Percentiles rank a stretch among this genome's conserved stretches.
Conservation (phyloP, 2,888 invertebrate species). For the Parnassius glacialis region DNA sequence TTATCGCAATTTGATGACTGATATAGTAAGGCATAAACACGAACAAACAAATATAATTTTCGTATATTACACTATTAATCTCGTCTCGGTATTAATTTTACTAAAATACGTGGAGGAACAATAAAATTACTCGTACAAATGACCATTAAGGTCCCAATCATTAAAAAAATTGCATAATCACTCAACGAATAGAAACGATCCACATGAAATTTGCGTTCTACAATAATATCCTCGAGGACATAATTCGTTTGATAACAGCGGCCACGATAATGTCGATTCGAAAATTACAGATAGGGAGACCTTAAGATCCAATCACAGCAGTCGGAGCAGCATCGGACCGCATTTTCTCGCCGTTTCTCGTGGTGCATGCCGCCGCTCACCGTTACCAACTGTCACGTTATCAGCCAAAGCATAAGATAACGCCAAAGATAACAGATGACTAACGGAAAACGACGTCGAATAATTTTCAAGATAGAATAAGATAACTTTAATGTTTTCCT, state of each 20-base stretch:
- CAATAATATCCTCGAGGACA: not conserved
- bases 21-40: too few species aligned
- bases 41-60: too few species aligned
- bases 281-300: constrained; percentile 20
- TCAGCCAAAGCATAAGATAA: constrained; percentile 52
- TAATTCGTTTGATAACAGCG: not conserved
- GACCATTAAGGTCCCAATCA: too few species aligned
- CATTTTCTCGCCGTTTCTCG: constrained; percentile 4
- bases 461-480: constrained; percentile 33
- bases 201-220: too few species aligned
- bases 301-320: constrained; percentile 35
- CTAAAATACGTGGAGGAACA: too few species aligned
- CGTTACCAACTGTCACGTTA: constrained; percentile 39
- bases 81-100: too few species aligned
- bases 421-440: constrained; percentile 61
- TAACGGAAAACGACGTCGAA: constrained; percentile 48
- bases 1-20: too few species aligned
- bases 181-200: too few species aligned
- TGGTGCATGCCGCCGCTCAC: constrained; percentile 30
- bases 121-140: too few species aligned
- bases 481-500: constrained; percentile 38
- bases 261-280: not conserved
- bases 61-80: too few species aligned
- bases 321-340: constrained; percentile 25
- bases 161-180: too few species aligned